Conservation (phyloP, 1,140 invertebrate species). For the Heliconius hewitsoni region DNA sequence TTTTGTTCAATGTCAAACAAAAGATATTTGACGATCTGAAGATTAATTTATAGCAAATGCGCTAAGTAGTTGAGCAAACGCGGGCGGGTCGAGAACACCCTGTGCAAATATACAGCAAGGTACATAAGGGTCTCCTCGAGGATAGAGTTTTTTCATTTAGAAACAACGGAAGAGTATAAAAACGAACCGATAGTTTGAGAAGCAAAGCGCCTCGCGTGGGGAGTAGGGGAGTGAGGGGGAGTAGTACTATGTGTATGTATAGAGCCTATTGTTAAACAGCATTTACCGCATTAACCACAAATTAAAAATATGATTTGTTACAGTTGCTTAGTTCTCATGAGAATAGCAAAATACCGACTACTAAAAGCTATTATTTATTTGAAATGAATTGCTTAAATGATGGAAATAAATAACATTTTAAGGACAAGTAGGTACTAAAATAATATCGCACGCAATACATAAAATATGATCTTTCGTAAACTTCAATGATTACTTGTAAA, state of each 20-base stretch:
- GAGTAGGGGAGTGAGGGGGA: too few relatives aligned
- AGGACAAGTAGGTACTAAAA: too few relatives aligned
- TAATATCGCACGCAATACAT: too few relatives aligned
- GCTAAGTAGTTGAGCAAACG: constrained; percentile 53
- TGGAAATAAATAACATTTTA: too few relatives aligned
- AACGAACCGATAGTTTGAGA: neutral
- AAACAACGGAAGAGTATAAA: constrained; percentile 25
- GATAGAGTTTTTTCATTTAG: neutral
- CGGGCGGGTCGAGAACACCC: constrained; percentile 37
- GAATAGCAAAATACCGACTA: too few relatives aligned
- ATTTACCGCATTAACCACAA: neutral
- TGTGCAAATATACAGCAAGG: constrained; percentile 43
- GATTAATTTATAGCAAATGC: constrained; percentile 55
- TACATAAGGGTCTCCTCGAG: constrained; percentile 4
- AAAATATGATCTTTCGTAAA: too few relatives aligned
- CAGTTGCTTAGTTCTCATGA: neutral
- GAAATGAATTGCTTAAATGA: too few relatives aligned
- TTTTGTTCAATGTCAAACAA: constrained; percentile 35
- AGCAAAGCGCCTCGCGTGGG: neutral
- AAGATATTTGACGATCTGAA: constrained; percentile 44
- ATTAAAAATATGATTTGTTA: neutral
- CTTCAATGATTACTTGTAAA: too few relatives aligned
- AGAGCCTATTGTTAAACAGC: neutral
- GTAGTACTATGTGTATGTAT: neutral
- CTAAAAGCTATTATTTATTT: too few relatives aligned